These are phyloP conservation scores for Hyppa rectilinea DNA, from an alignment of 2,888 invertebrate genomes.

Conservation along the genomic window DNA sequence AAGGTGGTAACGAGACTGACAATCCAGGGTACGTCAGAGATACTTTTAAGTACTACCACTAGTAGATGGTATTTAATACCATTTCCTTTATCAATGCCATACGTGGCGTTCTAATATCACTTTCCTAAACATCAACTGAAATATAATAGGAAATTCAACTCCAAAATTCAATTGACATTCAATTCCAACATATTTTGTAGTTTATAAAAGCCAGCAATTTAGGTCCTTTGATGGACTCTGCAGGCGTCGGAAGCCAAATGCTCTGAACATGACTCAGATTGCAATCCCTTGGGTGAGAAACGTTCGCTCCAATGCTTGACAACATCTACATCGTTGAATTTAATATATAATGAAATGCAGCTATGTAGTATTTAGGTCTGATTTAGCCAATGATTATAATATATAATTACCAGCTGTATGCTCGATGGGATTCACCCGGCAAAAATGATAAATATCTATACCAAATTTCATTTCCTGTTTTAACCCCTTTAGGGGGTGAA, in stretches of 20 bases:
- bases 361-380: too few relatives aligned
- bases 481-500: too few relatives aligned
- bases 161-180: slow-evolving; percentile 26
- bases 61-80: not conserved
- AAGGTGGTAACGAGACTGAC: too few relatives aligned
- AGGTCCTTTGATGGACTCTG: slow-evolving; percentile 42
- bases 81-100: not conserved
- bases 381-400: too few relatives aligned
- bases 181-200: slow-evolving; percentile 43
- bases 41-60: too few relatives aligned
- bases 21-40: too few relatives aligned
- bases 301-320: slow-evolving; percentile 24
- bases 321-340: not conserved
- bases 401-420: too few relatives aligned
- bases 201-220: slow-evolving; percentile 48
- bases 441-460: too few relatives aligned
- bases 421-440: too few relatives aligned
- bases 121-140: slow-evolving; percentile 12
- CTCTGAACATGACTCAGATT: slow-evolving; percentile 46
- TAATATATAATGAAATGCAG: not conserved
- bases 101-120: not conserved
- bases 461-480: too few relatives aligned
- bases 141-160: slow-evolving; percentile 16
- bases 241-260: slow-evolving; percentile 24
- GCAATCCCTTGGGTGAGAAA: slow-evolving; percentile 28